phyloP scores from a whole-genome alignment of 2,113 vertebrate genomes.

The Ornithorhynchus anatinus region DNA sequence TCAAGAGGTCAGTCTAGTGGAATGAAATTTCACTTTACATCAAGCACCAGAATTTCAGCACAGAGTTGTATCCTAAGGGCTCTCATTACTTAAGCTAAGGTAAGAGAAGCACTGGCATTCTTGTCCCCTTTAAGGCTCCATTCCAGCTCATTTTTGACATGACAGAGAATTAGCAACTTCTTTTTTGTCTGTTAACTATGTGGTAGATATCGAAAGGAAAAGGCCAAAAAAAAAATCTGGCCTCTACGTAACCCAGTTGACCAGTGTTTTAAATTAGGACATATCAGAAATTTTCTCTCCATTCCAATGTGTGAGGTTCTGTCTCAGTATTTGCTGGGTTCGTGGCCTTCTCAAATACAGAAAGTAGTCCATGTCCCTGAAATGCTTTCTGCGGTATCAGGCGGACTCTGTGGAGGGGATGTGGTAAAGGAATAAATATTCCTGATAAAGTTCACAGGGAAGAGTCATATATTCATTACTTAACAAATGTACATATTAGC shows the following conservation, averaged over 20 bases:
- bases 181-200: neutral
- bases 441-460: neutral
- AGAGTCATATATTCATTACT: neutral
- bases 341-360: neutral
- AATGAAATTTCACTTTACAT: conserved; percentile 15
- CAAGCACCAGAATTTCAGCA: conserved; percentile 17
- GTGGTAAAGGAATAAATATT: neutral
- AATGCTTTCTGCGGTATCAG: conserved; percentile 21
- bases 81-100: conserved; percentile 26
- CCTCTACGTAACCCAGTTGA: neutral
- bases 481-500: conserved; percentile 28
- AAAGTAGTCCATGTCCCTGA: neutral
- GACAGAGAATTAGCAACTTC: neutral
- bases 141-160: neutral
- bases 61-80: conserved; percentile 41
- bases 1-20: neutral
- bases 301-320: conserved; percentile 46
- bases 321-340: neutral
- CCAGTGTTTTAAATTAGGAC: conserved; percentile 26
- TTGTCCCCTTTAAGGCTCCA: conserved; percentile 11
- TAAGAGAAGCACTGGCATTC: conserved; percentile 29
- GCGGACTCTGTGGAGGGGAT: conserved; percentile 15
- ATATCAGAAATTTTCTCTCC: conserved; percentile 19
- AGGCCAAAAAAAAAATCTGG: conserved; percentile 1
- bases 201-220: neutral